Conservation (phyloP, 2,888 invertebrate genomes). For the Oxystoma pomonae region DNA sequence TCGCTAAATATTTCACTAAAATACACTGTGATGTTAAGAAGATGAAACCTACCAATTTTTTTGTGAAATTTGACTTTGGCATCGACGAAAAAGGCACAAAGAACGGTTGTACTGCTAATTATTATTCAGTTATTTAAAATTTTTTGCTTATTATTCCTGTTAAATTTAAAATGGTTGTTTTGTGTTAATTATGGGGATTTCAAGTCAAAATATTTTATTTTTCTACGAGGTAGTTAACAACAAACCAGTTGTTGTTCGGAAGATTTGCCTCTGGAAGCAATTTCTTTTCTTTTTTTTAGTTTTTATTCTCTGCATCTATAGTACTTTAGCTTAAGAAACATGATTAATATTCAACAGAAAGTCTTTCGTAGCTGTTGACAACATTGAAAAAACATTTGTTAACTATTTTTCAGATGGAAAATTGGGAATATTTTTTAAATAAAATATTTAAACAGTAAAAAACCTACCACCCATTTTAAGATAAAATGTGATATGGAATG, state of each 20-base stretch:
- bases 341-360: neutral
- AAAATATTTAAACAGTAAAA: neutral
- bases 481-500: neutral
- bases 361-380: neutral
- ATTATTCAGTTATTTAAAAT: neutral
- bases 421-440: neutral
- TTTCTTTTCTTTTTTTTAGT: neutral
- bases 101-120: neutral
- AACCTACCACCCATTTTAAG: constrained; percentile 1
- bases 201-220: neutral
- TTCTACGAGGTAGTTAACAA: no score
- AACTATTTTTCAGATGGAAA: neutral
- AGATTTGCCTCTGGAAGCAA: neutral
- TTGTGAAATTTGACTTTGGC: neutral
- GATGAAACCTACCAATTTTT: neutral
- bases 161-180: neutral
- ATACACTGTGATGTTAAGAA: neutral
- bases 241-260: no score
- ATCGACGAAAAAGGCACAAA: no score
- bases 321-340: neutral
- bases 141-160: neutral
- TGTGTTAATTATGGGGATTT: neutral
- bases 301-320: neutral
- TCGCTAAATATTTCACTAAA: neutral
- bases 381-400: neutral